phyloP scores from a whole-genome alignment of 37 sponge, comb jelly and placozoan genomes.

The Diacarnus erythraeanus region DNA sequence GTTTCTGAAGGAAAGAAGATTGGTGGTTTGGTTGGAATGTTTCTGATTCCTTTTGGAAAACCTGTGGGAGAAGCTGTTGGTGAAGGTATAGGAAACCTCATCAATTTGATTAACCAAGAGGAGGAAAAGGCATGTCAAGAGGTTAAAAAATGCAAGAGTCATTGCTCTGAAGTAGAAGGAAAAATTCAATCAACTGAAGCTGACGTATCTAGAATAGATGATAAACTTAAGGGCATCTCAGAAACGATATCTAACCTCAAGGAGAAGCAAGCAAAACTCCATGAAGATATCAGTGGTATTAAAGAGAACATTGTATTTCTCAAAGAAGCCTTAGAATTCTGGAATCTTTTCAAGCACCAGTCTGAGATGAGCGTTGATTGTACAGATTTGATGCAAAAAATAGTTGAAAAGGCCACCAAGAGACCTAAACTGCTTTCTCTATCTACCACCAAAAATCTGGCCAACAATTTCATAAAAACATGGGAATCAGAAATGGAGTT shows the following conservation, averaged over 20 bases:
- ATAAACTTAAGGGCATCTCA: not conserved
- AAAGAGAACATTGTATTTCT: constrained; percentile 11
- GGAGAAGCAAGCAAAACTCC: not conserved
- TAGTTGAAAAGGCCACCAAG: constrained; percentile 8
- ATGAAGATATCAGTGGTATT: constrained; percentile 7
- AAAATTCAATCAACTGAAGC: not conserved
- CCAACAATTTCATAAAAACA: no score
- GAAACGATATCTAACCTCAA: constrained; percentile 1
- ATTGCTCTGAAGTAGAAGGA: not conserved
- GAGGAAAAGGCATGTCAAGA: not conserved
- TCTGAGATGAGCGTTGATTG: constrained; percentile 3
- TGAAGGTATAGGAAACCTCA: constrained; percentile 12
- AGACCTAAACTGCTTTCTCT: no score
- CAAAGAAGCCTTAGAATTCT: not conserved
- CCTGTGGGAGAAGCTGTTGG: no score
- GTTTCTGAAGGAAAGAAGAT: no score
- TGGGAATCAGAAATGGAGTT: no score
- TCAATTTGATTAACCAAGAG: no score
- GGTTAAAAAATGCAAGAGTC: not conserved
- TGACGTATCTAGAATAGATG: not conserved
- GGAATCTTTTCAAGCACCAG: not conserved
- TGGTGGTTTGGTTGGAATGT: no score
- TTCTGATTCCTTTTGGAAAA: no score
- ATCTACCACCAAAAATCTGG: no score
- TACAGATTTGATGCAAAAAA: constrained; percentile 5